Evolutionary conservation across 2,113 vertebrate genomes (phyloP).

Genomic region (Prochilodus magdalenae): DNA sequence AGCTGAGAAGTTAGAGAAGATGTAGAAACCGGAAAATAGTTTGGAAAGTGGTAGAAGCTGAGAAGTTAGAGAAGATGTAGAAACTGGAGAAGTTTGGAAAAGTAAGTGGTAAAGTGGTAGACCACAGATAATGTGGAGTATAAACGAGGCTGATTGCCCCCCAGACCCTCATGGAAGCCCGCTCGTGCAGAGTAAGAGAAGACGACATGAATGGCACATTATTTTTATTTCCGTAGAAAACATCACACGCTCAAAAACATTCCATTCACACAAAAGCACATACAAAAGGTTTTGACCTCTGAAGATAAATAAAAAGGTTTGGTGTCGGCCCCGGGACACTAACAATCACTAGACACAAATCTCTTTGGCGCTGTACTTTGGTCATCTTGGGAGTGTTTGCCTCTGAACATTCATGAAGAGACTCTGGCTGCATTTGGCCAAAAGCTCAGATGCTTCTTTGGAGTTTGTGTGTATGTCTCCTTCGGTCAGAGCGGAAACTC

Average conservation of each 20-base stretch:
- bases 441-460: neutral
- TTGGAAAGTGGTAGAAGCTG: no score
- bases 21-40: no score
- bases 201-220: conserved; percentile 42
- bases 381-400: neutral
- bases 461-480: no score
- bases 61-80: no score
- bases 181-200: neutral
- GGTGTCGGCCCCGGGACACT: conserved; percentile 5
- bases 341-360: neutral
- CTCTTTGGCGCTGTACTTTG: neutral
- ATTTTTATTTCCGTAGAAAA: conserved; percentile 72
- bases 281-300: conserved; percentile 30
- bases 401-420: neutral
- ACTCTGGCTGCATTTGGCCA: neutral
- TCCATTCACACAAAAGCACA: conserved; percentile 47
- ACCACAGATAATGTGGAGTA: no score
- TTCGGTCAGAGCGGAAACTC: neutral
- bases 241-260: conserved; percentile 46
- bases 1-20: no score
- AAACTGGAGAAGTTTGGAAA: no score
- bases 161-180: no score
- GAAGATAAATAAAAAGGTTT: conserved; percentile 67
- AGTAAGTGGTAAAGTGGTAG: no score
- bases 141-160: no score